Conservation (phyloP, 2,797 vertebrate species). For the Trachops cirrhosus region DNA sequence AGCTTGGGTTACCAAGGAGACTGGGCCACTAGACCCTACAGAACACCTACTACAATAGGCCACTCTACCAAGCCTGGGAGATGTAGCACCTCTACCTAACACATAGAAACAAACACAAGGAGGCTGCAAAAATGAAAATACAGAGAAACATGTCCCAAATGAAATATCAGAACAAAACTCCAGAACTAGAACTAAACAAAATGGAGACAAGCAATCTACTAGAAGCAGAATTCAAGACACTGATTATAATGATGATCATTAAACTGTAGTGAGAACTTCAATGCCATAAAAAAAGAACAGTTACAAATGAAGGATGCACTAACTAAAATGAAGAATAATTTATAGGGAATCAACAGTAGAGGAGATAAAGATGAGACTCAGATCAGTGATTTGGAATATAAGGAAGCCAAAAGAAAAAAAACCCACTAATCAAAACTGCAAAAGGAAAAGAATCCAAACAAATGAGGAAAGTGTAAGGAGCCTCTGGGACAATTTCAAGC, state of each 20-base stretch:
- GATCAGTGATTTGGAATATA: not conserved
- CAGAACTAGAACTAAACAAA: not conserved
- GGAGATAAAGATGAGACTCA: not conserved
- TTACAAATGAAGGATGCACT: not conserved
- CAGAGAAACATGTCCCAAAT: not conserved
- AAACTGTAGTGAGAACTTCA: not conserved
- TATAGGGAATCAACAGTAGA: not conserved
- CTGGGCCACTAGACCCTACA: too few species aligned
- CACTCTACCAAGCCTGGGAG: too few species aligned
- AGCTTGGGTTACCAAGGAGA: too few species aligned
- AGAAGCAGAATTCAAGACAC: not conserved
- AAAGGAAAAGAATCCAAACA: not conserved
- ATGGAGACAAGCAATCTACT: not conserved
- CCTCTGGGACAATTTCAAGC: not conserved
- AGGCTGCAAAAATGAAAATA: not conserved
- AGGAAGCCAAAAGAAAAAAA: not conserved
- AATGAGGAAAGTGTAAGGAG: not conserved
- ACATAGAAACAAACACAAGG: not conserved
- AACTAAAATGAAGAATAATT: not conserved
- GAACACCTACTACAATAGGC: too few species aligned
- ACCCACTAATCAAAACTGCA: not conserved
- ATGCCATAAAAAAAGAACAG: not conserved
- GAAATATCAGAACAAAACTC: not conserved
- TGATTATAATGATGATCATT: too few species aligned
- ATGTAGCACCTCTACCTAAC: too few species aligned